phyloP scores from a whole-genome alignment of 1,140 invertebrate species.

The Asobara japonica region DNA sequence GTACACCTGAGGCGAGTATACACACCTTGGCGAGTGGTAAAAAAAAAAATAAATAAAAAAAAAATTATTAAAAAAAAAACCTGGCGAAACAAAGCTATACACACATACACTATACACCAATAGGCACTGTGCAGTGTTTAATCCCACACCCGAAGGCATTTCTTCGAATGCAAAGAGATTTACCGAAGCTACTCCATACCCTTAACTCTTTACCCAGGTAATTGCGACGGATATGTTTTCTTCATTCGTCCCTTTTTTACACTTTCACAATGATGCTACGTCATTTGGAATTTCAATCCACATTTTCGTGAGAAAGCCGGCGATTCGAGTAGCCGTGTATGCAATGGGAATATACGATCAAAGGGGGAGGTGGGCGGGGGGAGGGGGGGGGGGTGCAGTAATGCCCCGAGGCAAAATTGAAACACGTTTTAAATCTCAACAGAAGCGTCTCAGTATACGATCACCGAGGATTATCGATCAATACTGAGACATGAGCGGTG shows the following conservation, averaged over 20 bases:
- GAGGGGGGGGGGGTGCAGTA: background rate
- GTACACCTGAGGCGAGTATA: conserved; percentile 18
- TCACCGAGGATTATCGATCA: background rate
- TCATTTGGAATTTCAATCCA: background rate
- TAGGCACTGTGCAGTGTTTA: background rate
- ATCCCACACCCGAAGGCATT: background rate
- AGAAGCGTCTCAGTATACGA: background rate
- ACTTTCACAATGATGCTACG: conserved; percentile 22
- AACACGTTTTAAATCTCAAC: conserved; percentile 11
- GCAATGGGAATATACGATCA: background rate
- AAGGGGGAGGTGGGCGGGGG: background rate
- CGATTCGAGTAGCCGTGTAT: background rate
- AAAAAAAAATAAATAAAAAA: conserved; percentile 5
- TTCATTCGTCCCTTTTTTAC: background rate
- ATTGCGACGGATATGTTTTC: background rate
- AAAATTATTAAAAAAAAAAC: background rate
- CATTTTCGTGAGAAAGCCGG: conserved; percentile 15
- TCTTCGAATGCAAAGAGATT: too few relatives aligned
- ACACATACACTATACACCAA: background rate
- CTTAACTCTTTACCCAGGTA: background rate
- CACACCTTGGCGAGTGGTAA: conserved; percentile 1
- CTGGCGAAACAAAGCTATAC: background rate
- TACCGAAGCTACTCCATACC: background rate
- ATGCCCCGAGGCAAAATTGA: background rate
- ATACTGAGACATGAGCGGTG: background rate